phyloP scores from a whole-genome alignment of 1,140 invertebrate species.

The Diploscapter pachys region DNA sequence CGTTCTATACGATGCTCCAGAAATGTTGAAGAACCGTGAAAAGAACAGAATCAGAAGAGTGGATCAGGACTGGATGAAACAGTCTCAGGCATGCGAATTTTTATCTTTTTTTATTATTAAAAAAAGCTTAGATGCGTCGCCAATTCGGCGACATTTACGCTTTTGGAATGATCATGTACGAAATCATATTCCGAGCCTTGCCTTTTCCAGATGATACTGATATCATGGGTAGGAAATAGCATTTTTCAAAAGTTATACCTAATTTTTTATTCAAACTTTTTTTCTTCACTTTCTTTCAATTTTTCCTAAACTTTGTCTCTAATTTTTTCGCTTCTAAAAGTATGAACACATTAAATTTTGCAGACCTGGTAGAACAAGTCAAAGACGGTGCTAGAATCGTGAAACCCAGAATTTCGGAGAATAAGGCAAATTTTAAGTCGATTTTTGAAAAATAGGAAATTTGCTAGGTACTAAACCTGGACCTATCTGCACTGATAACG shows the following conservation, averaged over 20 bases:
- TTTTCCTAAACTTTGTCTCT: constrained; percentile 14
- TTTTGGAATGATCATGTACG: constrained; percentile 58
- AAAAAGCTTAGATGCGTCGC: background rate
- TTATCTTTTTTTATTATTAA: background rate
- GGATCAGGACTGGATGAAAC: constrained; percentile 42
- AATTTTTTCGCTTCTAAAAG: too few species aligned
- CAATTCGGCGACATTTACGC: constrained; percentile 53
- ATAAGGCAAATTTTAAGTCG: background rate
- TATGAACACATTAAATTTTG: background rate
- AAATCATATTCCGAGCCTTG: constrained; percentile 52
- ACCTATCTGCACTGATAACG: constrained; percentile 47
- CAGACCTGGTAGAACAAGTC: constrained; percentile 39
- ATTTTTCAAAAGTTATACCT: too few species aligned
- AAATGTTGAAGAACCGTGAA: constrained; percentile 41
- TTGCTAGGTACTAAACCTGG: constrained; percentile 41
- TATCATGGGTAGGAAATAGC: constrained; percentile 18
- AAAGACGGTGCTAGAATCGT: constrained; percentile 49
- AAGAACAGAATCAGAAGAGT: constrained; percentile 31
- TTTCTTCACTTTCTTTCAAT: constrained; percentile 26
- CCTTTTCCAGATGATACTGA: constrained; percentile 50
- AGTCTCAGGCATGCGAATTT: constrained; percentile 17
- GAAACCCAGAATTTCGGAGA: constrained; percentile 49
- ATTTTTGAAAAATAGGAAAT: too few species aligned
- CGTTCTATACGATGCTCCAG: constrained; percentile 34
- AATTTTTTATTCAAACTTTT: constrained; percentile 12